phyloP scores from a whole-genome alignment of 2,888 invertebrate species.

The Liposcelis brunnea region DNA sequence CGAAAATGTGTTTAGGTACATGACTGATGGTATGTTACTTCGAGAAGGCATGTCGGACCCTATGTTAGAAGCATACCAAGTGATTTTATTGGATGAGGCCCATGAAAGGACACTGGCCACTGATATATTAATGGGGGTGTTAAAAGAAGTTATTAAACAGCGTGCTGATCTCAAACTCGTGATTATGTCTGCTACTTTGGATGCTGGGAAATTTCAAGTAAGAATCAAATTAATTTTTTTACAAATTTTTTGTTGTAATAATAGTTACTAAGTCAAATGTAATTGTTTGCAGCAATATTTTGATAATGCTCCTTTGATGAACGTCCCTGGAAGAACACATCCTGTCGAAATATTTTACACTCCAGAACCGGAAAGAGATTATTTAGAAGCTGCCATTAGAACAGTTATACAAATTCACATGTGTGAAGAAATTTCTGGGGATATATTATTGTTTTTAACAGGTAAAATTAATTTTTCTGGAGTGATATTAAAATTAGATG shows the following conservation, averaged over 20 bases:
- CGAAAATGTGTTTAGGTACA: constrained; percentile 45
- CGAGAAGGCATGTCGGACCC: constrained; percentile 99
- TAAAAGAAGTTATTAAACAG: constrained; percentile 92
- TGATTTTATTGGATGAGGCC: constrained; percentile 92
- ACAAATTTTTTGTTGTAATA: background rate
- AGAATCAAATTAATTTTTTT: constrained; percentile 8
- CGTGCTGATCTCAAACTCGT: constrained; percentile 87
- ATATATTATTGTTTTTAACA: constrained; percentile 80
- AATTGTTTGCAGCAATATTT: constrained; percentile 63
- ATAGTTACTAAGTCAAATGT: too few species aligned
- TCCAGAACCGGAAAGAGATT: constrained; percentile 94
- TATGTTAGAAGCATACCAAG: constrained; percentile 89
- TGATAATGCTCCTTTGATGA: constrained; percentile 95
- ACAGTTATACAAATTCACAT: constrained; percentile 97
- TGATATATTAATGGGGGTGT: constrained; percentile 96
- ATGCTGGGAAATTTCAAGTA: constrained; percentile 92
- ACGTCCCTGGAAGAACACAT: constrained; percentile 90
- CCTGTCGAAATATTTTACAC: constrained; percentile 98
- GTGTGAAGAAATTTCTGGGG: constrained; percentile 83
- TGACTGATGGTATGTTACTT: constrained; percentile 99
- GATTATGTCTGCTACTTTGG: constrained; percentile 97
- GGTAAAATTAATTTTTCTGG: constrained; percentile 30
- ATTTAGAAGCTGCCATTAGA: constrained; percentile 93
- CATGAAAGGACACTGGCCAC: constrained; percentile 97
- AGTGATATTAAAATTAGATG: background rate